These are phyloP conservation scores for Octopus bimaculoides DNA, from an alignment of 1,140 invertebrate species.

Conservation along the genomic window DNA sequence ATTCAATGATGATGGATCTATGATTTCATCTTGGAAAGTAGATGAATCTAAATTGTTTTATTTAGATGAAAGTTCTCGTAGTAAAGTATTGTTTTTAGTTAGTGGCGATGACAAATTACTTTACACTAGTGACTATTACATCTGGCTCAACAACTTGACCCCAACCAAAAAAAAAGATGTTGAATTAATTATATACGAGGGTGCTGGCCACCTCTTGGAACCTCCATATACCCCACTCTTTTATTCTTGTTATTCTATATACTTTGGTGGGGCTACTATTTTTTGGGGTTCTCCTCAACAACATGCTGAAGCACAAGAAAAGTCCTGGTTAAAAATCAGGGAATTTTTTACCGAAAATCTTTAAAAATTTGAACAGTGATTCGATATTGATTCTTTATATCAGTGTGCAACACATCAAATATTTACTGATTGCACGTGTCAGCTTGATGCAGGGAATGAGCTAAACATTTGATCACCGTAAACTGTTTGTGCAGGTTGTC, in stretches of 20 bases:
- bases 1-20: background rate
- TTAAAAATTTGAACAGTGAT: too few relatives aligned
- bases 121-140: background rate
- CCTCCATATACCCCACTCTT: conserved; percentile 37
- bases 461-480: too few relatives aligned
- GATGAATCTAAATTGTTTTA: background rate
- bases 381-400: too few relatives aligned
- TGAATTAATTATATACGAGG: conserved; percentile 23
- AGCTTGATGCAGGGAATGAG: too few relatives aligned
- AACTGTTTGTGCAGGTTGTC: too few relatives aligned
- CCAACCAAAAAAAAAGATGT: background rate
- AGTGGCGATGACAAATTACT: background rate
- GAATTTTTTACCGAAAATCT: conserved; percentile 17
- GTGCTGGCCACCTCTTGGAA: conserved; percentile 42
- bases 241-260: too few relatives aligned
- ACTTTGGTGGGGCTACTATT: too few relatives aligned
- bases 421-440: too few relatives aligned
- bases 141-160: background rate
- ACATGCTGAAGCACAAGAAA: conserved; percentile 36
- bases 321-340: conserved; percentile 35
- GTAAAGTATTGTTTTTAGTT: background rate
- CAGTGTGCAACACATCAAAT: too few relatives aligned
- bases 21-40: background rate
- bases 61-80: background rate
- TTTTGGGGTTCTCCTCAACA: conserved; percentile 25